These are phyloP conservation scores for Acrocyrtus sp. DNA, from an alignment of 2,888 invertebrate species.

Conservation along the genomic window DNA sequence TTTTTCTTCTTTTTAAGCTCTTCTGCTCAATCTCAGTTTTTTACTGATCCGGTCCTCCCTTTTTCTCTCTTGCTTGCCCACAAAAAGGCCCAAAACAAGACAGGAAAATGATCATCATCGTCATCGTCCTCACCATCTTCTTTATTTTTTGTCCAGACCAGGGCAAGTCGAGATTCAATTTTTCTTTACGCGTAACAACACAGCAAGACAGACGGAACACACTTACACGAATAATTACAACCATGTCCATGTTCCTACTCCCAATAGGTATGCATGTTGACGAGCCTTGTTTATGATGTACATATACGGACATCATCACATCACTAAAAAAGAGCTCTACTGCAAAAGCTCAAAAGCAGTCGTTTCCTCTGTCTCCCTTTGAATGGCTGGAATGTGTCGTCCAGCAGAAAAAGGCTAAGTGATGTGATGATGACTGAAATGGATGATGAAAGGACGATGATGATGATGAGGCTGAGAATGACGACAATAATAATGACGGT, in stretches of 20 bases:
- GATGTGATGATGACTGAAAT: conserved; percentile 16
- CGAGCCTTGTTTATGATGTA: conserved; percentile 36
- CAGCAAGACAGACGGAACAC: conserved; percentile 32
- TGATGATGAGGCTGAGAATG: conserved; percentile 19
- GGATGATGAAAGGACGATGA: conserved; percentile 9
- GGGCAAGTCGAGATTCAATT: conserved; percentile 39
- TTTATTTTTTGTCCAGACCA: conserved; percentile 22
- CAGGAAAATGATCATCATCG: conserved; percentile 5
- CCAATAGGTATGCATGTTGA: conserved; percentile 36
- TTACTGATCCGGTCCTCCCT: background rate
- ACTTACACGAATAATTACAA: conserved; percentile 43
- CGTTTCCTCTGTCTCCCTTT: background rate
- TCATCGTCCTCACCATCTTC: conserved; percentile 14
- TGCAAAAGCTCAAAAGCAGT: background rate
- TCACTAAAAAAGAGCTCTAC: background rate
- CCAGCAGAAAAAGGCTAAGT: background rate
- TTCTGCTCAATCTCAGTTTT: background rate
- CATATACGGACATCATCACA: conserved; percentile 28
- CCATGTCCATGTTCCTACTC: conserved; percentile 40
- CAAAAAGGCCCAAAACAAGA: background rate
- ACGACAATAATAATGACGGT: conserved; percentile 14
- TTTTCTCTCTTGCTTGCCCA: too few relatives aligned
- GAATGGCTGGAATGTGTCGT: too few relatives aligned
- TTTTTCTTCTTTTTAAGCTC: background rate
- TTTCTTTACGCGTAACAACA: conserved; percentile 14